These are phyloP conservation scores for Eurytoma adleriae DNA, from an alignment of 2,888 invertebrate genomes.

Conservation along the genomic window DNA sequence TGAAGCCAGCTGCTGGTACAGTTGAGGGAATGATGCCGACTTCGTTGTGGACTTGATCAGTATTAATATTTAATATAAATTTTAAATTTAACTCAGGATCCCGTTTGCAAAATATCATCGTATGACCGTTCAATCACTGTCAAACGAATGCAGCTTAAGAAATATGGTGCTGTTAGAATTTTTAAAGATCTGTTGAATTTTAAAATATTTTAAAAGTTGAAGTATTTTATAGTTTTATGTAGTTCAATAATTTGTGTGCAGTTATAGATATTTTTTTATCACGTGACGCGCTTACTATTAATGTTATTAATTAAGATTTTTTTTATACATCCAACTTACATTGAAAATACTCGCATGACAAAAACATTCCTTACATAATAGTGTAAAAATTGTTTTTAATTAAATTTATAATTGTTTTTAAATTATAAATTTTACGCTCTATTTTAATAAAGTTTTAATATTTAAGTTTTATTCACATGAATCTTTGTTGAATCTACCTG, in stretches of 20 bases:
- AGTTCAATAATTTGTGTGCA: not conserved
- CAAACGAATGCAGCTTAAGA: too few relatives aligned
- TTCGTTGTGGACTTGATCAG: conserved; percentile 87
- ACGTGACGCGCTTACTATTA: too few relatives aligned
- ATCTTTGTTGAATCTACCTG: not conserved
- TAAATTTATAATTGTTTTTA: not conserved
- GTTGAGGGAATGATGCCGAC: conserved; percentile 96
- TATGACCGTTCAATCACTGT: too few relatives aligned
- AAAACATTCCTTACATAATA: too few relatives aligned
- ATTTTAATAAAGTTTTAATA: not conserved
- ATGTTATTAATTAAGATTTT: too few relatives aligned
- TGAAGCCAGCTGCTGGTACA: conserved; percentile 89
- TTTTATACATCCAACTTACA: too few relatives aligned
- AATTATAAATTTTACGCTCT: not conserved
- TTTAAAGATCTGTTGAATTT: conserved; percentile 7
- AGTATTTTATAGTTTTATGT: not conserved
- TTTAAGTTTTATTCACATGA: not conserved
- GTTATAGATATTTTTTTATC: not conserved
- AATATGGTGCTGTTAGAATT: not conserved
- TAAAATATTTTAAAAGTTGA: not conserved
- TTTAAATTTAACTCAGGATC: too few relatives aligned
- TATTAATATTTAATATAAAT: conserved; percentile 54
- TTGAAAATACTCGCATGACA: too few relatives aligned
- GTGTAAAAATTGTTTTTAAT: not conserved
- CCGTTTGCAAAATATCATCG: not conserved